A percentile compares a stretch with the other conserved stretches of the same genome.
Conservation (phyloP, 2,888 invertebrate genomes). For the Zygothrica quintamaculata region DNA sequence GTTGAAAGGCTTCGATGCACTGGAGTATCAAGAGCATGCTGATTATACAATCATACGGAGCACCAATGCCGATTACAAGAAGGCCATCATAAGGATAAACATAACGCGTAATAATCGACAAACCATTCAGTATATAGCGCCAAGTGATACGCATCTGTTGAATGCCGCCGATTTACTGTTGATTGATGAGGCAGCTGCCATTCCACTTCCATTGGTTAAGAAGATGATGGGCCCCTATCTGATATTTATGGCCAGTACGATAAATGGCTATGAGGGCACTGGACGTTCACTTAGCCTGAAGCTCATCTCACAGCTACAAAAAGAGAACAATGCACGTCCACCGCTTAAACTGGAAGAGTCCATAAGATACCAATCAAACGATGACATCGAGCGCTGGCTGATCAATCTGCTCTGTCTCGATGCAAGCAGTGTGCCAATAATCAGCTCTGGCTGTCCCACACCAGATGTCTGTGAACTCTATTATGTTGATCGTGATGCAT, state of each 20-base stretch:
- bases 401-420: conserved; percentile 96
- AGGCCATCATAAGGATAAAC: conserved; percentile 97
- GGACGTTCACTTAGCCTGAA: conserved; percentile 98
- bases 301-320: conserved; percentile 93
- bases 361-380: conserved; percentile 95
- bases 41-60: conserved; percentile 98
- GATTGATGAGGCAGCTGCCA: conserved; percentile 99
- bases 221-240: conserved; percentile 95
- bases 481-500: conserved; percentile 94
- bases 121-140: conserved; percentile 98
- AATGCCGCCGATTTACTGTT: conserved; percentile 97
- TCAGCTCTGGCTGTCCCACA: conserved; percentile 92
- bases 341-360: conserved; percentile 92
- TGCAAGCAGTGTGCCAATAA: conserved; percentile 88
- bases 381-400: conserved; percentile 96
- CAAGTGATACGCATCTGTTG: conserved; percentile 94
- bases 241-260: conserved; percentile 97
- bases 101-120: conserved; percentile 95
- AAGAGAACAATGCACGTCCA: conserved; percentile 87
- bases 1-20: conserved; percentile 96
- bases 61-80: conserved; percentile 97
- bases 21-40: conserved; percentile 97
- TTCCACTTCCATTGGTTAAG: conserved; percentile 96
- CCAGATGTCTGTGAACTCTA: conserved; percentile 95
- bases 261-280: conserved; percentile 99